Percentiles rank a stretch among this genome's conserved stretches.
Evolutionary conservation across 1,140 invertebrate species (phyloP).

Genomic region (Ctenoplectra terminalis): DNA sequence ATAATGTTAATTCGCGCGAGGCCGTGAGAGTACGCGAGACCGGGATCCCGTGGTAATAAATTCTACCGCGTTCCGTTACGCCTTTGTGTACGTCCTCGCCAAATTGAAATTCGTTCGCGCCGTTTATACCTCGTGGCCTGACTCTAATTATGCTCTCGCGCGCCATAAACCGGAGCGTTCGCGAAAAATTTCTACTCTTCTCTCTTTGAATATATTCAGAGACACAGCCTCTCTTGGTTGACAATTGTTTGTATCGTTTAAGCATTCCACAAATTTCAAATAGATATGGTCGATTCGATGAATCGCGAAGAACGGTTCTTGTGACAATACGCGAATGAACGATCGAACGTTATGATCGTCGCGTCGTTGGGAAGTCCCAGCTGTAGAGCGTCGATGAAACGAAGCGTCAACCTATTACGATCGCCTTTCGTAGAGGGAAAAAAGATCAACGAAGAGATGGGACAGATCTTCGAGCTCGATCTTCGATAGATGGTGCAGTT

Average conservation of each 20-base stretch:
- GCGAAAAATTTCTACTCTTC: no score
- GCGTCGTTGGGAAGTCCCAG: background rate
- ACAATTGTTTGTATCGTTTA: no score
- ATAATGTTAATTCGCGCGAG: constrained; percentile 62
- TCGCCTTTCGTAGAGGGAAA: background rate
- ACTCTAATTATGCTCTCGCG: constrained; percentile 42
- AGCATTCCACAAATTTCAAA: no score
- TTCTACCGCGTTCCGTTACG: constrained; percentile 38
- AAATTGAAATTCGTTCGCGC: constrained; percentile 58
- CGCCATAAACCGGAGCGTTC: background rate
- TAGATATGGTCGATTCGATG: no score
- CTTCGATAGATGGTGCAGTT: constrained; percentile 18
- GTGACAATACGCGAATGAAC: no score
- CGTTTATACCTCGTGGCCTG: constrained; percentile 38
- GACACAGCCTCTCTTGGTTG: no score
- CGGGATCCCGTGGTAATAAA: constrained; percentile 42
- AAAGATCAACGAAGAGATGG: background rate
- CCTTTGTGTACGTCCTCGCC: constrained; percentile 41
- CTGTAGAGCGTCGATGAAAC: background rate
- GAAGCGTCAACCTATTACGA: background rate
- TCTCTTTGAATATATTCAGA: no score
- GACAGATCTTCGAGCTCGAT: constrained; percentile 7
- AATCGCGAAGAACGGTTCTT: no score
- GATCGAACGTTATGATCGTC: no score
- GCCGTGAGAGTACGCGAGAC: background rate